phyloP scores from a whole-genome alignment of 1,140 invertebrate species.

The Calycopis cecrops region DNA sequence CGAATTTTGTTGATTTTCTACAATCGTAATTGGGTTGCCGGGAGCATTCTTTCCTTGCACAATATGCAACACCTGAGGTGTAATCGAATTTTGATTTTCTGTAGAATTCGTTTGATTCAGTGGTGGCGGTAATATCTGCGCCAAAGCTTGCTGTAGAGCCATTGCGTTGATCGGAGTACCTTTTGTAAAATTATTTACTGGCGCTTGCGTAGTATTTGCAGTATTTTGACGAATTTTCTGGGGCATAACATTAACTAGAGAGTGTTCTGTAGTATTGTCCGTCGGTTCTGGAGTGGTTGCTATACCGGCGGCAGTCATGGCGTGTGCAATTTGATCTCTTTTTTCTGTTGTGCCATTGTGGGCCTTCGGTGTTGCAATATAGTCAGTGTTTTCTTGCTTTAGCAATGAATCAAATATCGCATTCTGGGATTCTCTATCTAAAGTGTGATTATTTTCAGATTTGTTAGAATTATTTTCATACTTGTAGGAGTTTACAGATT shows the following conservation, averaged over 20 bases:
- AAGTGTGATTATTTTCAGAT: not conserved
- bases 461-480: not conserved
- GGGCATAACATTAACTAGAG: slow-evolving; percentile 52
- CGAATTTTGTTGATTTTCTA: slow-evolving; percentile 61
- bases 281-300: slow-evolving; percentile 41
- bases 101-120: slow-evolving; percentile 56
- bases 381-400: slow-evolving; percentile 19
- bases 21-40: slow-evolving; percentile 57
- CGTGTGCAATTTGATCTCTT: slow-evolving; percentile 62
- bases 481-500: not conserved
- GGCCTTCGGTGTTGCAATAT: slow-evolving; percentile 25
- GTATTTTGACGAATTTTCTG: slow-evolving; percentile 44
- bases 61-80: slow-evolving; percentile 70
- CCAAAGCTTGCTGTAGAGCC: slow-evolving; percentile 66
- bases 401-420: slow-evolving; percentile 18
- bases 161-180: slow-evolving; percentile 57
- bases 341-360: slow-evolving; percentile 48
- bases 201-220: slow-evolving; percentile 29
- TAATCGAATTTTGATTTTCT: slow-evolving; percentile 44
- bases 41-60: slow-evolving; percentile 66
- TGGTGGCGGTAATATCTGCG: slow-evolving; percentile 66
- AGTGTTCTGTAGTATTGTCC: slow-evolving; percentile 40
- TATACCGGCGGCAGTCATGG: slow-evolving; percentile 63
- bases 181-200: slow-evolving; percentile 53
- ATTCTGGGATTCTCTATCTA: slow-evolving; percentile 16